Percentiles rank a stretch among this genome's conserved stretches.
These are phyloP conservation scores for Parauchenoglanis punctatus DNA, from an alignment of 2,797 vertebrate species.

Conservation along the genomic window DNA sequence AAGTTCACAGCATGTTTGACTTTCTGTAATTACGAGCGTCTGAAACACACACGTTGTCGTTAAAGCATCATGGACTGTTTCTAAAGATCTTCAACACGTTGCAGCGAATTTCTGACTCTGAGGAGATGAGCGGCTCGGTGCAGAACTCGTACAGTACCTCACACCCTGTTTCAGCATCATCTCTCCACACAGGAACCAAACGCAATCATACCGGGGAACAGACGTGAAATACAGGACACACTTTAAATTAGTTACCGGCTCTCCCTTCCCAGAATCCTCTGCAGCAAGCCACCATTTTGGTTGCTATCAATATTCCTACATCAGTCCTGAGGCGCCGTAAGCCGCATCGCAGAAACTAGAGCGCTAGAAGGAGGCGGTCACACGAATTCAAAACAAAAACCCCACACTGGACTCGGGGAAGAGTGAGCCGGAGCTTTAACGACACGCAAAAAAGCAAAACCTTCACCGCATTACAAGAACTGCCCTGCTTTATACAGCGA, in stretches of 20 bases:
- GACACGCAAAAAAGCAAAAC: background rate
- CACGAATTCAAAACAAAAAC: no score
- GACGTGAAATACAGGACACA: background rate
- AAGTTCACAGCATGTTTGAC: background rate
- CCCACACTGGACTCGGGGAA: no score
- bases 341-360: no score
- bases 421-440: background rate
- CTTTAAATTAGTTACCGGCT: background rate
- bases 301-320: no score
- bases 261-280: no score
- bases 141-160: background rate
- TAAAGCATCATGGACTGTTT: background rate
- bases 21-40: background rate
- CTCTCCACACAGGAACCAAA: no score
- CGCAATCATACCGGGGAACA: no score
- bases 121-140: background rate
- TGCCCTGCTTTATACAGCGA: no score
- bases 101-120: background rate
- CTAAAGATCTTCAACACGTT: background rate
- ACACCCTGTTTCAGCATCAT: no score
- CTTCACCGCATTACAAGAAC: background rate
- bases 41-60: background rate
- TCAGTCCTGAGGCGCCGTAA: no score
- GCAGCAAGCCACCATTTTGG: no score
- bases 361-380: no score